Percentiles rank a stretch among this genome's conserved stretches.
phyloP scores from a whole-genome alignment of 2,113 vertebrate species.

The Anguilla japonica region DNA sequence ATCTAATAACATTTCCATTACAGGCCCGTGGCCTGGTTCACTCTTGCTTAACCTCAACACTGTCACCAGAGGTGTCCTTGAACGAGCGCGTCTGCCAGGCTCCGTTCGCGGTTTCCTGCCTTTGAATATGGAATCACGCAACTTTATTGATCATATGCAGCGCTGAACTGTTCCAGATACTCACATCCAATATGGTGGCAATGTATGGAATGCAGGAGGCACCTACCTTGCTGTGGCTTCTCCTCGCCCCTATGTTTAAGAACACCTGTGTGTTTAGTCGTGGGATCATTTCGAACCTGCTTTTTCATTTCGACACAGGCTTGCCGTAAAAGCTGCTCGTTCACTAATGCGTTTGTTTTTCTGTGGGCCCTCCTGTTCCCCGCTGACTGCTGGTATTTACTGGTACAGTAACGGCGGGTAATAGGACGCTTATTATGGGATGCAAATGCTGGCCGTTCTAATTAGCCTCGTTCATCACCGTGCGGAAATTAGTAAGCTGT shows the following conservation, averaged over 20 bases:
- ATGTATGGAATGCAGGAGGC: too few relatives aligned
- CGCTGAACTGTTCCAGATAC: too few relatives aligned
- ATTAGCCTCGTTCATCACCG: not conserved
- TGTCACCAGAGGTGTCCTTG: not conserved
- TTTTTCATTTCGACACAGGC: too few relatives aligned
- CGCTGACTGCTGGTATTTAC: not conserved
- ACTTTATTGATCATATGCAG: too few relatives aligned
- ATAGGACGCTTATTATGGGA: not conserved
- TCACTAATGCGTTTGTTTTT: not conserved
- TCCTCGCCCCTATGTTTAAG: too few relatives aligned
- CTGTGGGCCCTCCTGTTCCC: not conserved
- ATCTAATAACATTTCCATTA: slow-evolving; percentile 51
- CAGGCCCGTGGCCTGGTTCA: slow-evolving; percentile 28
- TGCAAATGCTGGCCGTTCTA: not conserved
- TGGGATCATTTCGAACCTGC: too few relatives aligned
- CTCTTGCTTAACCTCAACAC: not conserved
- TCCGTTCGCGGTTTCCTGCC: too few relatives aligned
- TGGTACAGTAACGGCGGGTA: not conserved
- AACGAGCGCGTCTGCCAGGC: slow-evolving; percentile 9
- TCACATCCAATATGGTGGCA: too few relatives aligned
- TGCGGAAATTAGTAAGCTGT: not conserved
- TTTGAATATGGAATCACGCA: too few relatives aligned
- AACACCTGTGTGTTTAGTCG: too few relatives aligned
- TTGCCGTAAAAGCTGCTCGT: not conserved
- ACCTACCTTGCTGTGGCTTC: too few relatives aligned